phyloP scores from a whole-genome alignment of 2,888 invertebrate genomes.

The Diplazon laetatorius region DNA sequence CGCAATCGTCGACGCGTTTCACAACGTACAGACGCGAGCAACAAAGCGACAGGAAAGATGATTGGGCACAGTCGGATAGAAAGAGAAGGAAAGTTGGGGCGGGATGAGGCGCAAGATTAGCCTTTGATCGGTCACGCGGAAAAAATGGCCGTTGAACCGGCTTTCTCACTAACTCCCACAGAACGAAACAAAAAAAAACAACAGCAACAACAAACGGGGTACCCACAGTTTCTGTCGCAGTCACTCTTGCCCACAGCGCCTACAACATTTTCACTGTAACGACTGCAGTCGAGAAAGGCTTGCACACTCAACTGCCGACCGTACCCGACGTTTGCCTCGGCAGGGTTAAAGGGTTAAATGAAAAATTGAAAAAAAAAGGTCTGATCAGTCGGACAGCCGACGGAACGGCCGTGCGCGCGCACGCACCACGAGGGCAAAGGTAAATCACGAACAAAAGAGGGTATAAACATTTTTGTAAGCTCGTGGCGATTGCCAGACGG shows the following conservation, averaged over 20 bases:
- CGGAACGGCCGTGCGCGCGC: constrained; percentile 27
- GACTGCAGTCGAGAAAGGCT: constrained; percentile 22
- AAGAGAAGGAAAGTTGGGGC: constrained; percentile 9
- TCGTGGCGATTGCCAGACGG: constrained; percentile 13
- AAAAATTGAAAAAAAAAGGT: constrained; percentile 63
- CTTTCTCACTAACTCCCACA: constrained; percentile 70
- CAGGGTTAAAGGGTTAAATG: constrained; percentile 68
- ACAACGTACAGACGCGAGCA: constrained; percentile 1
- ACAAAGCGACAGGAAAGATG: constrained; percentile 11
- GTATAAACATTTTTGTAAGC: constrained; percentile 44
- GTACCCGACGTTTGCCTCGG: constrained; percentile 42
- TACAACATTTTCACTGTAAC: constrained; percentile 33
- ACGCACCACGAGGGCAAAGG: constrained; percentile 49
- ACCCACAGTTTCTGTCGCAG: constrained; percentile 78
- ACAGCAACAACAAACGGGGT: constrained; percentile 59
- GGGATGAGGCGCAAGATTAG: constrained; percentile 21
- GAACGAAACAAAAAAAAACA: constrained; percentile 65
- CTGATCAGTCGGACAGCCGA: constrained; percentile 29
- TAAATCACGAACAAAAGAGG: constrained; percentile 55
- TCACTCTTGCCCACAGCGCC: constrained; percentile 23
- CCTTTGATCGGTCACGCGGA: constrained; percentile 73
- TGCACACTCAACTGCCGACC: constrained; percentile 29
- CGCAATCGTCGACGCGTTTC: constrained; percentile 10
- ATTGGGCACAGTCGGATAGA: constrained; percentile 3
- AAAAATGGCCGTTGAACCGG: constrained; percentile 73